Base-by-base conservation (phyloP, 2,113 vertebrate species). In the Mormoops blainvillei region DNA sequence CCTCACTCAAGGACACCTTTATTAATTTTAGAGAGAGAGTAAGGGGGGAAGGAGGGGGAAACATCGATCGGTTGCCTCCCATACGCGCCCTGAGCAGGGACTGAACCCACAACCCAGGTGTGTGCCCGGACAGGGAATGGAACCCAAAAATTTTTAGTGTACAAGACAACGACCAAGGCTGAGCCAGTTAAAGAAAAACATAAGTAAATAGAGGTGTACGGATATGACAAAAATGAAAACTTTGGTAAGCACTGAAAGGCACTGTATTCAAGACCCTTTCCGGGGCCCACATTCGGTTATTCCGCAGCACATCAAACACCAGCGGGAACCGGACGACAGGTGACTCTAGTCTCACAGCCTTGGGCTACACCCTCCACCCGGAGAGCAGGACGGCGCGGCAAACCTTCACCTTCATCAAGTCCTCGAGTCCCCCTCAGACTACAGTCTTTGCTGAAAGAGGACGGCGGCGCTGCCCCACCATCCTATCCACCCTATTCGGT, bases 321-420 rank as follows among this genome's bases (percentile, higher is more conserved):
- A 33, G 22, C 38, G 56, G 31, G 76, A 91, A 68, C 20, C 11
- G 11, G 82, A 28, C 24, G 50, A 58, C 18, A 45, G 24, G 33
- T 89, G 63, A 63, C 19, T 15, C 45, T 28, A 10, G n/a, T 18
- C 7, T 18, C 56, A 41, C 28, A 61, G 48, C 41, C 45, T 12
- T 24, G 41, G 5, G 41, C 7, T 41, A 0, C n/a, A 14, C 4
- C 9, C 26, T 15, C 0, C 0, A 78, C 2, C 56, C 38, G 33
- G 58, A 90, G 28, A 50, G 31, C 0, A 1, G 3, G 26, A 31
- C 20, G 43, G 45, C 36, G 41, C n/a, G 48, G 67, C n/a, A 94
- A 33, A 4, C 3, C 43, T 63, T 56, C 28, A 22, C 5, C 15
- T 70, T 50, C 52, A 70, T 50, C 4, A 48, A 41, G 24, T 16